Conservation (phyloP, 2,888 invertebrate genomes). For the Danaus chrysippus region DNA sequence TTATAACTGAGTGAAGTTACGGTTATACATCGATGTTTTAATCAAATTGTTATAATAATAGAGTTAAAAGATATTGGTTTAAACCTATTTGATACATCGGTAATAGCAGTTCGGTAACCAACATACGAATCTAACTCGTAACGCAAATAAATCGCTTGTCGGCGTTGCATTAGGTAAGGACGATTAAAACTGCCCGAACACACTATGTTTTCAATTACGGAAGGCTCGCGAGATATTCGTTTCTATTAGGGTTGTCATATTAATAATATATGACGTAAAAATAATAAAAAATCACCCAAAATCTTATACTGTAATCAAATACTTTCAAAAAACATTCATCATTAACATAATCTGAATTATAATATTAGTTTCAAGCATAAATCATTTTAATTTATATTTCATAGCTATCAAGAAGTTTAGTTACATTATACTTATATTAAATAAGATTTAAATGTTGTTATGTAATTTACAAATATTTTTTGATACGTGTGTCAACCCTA, state of each 20-base stretch:
- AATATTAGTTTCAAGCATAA: too few species aligned
- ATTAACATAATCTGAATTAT: too few species aligned
- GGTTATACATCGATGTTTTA: too few species aligned
- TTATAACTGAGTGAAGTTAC: too few species aligned
- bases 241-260: conserved; percentile 49
- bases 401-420: too few species aligned
- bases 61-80: not conserved
- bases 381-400: too few species aligned
- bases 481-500: conserved; percentile 44
- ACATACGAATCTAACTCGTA: conserved; percentile 27
- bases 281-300: not conserved
- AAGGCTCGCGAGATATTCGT: conserved; percentile 72
- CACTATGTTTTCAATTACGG: conserved; percentile 77
- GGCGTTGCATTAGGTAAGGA: conserved; percentile 52
- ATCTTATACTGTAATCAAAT: not conserved
- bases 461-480: not conserved
- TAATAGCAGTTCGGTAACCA: conserved; percentile 2
- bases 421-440: too few species aligned
- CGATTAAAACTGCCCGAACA: conserved; percentile 73
- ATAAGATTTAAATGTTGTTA: not conserved
- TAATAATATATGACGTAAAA: not conserved
- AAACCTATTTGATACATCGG: too few species aligned
- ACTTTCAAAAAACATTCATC: too few species aligned
- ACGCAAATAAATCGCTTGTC: conserved; percentile 41
- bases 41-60: not conserved